phyloP scores from a whole-genome alignment of 2,888 invertebrate genomes.

The Campaea margaritaria region DNA sequence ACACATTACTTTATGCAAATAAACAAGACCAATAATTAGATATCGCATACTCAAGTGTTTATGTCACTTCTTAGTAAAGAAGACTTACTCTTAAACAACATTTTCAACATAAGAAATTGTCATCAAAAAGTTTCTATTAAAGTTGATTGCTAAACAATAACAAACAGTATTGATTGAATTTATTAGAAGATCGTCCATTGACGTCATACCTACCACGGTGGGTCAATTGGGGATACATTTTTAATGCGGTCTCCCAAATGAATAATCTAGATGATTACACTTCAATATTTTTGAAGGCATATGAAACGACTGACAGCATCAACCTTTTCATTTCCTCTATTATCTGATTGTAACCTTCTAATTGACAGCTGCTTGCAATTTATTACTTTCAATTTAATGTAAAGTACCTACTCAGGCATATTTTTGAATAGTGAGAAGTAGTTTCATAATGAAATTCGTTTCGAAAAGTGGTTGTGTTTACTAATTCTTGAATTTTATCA shows the following conservation, averaged over 20 bases:
- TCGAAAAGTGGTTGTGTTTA: constrained; percentile 4
- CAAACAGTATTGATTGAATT: constrained; percentile 58
- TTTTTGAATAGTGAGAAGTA: constrained; percentile 15
- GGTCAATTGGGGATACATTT: constrained; percentile 64
- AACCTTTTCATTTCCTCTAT: constrained; percentile 26
- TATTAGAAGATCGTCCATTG: constrained; percentile 60
- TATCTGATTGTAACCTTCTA: constrained; percentile 12
- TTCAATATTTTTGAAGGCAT: not conserved
- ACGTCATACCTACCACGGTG: constrained; percentile 66
- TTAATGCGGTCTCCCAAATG: constrained; percentile 43
- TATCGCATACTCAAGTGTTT: too few relatives aligned
- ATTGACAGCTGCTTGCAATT: constrained; percentile 8
- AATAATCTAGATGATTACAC: constrained; percentile 16
- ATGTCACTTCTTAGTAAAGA: too few relatives aligned
- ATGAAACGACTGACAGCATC: not conserved
- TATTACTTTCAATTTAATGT: constrained; percentile 1
- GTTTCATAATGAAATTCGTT: constrained; percentile 1
- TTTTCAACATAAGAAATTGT: constrained; percentile 4
- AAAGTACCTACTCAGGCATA: not conserved
- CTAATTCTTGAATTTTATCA: constrained; percentile 18
- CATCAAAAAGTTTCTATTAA: constrained; percentile 1
- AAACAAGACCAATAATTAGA: too few relatives aligned
- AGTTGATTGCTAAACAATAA: constrained; percentile 39
- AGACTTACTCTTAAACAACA: too few relatives aligned
- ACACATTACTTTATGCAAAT: too few relatives aligned